Evolutionary conservation across 2,797 vertebrate species (phyloP), one percentile per base, ranked within the genome.

Genomic region (Trachurus trachurus): DNA sequence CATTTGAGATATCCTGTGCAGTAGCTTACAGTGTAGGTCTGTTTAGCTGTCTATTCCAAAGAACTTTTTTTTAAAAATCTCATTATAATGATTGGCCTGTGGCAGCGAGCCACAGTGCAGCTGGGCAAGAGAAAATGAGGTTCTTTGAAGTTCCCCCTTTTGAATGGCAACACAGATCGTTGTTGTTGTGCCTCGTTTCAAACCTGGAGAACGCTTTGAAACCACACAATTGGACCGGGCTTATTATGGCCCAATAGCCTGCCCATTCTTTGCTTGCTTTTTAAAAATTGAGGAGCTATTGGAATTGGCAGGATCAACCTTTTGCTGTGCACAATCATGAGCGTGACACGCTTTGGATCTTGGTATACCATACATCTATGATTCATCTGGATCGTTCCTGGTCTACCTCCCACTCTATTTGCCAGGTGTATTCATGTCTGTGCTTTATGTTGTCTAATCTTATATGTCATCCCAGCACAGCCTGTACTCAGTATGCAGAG

Each of bases 131-230:
- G 86, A 84, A 87, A 90, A 91, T 81, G 15, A 87, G 79, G 6
- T 71, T 78, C 90, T 93, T 90, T 93, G 89, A 93, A 91, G 90
- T 90, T 84, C 62, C 76, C 58, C 71, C 71, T 70, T 88, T 89
- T 85, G 84, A 91, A 88, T 85, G 76, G 80, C 80, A 76, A 80
- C 86, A 74, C 63, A 69, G 82, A 84, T 80, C 29, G 22, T 59
- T 83, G 72, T 81, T 88, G 80, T 80, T 83, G 64, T 76, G 75
- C 29, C 64, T 67, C 76, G 87, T 88, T 82, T 86, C 74, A 84
- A 83, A 88, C 84, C 85, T 66, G 70, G 34, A 76, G 81, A n/a
- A 53, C 34, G 60, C 83, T 90, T 88, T 91, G 83, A 88, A 90
- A 81, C 56, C 58, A 34, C 6, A 76, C 81, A 85, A 82, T 90